phyloP scores from a whole-genome alignment of 2,888 invertebrate species.

The Miltochrista miniata region DNA sequence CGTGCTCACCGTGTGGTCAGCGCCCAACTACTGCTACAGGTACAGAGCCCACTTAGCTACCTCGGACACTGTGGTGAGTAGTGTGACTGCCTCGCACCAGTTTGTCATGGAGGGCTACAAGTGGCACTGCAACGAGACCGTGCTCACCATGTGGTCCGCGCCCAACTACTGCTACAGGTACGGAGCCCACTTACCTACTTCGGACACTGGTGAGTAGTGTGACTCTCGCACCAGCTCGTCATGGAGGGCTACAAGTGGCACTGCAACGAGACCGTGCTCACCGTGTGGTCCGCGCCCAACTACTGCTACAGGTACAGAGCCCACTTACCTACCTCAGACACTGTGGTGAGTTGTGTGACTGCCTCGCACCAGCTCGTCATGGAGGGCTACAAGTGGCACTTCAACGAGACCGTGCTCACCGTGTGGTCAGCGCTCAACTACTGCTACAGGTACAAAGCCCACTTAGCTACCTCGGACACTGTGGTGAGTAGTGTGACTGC shows the following conservation, averaged over 20 bases:
- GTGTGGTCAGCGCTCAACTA: constrained; percentile 99
- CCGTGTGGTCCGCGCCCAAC: constrained; percentile 99
- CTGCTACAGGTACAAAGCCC: constrained; percentile 84
- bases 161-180: constrained; percentile 99
- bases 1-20: constrained; percentile 99
- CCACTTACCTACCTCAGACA: no score
- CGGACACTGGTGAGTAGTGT: no score
- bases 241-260: constrained; percentile 99
- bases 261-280: constrained; percentile 99
- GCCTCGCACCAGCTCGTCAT: constrained; percentile 99
- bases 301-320: constrained; percentile 90
- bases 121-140: constrained; percentile 99
- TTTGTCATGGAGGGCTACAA: constrained; percentile 99
- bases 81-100: no score
- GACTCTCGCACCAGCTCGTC: constrained; percentile 98
- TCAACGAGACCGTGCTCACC: constrained; percentile 99
- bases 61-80: no score
- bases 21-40: constrained; percentile 99
- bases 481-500: no score
- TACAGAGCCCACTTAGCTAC: no score
- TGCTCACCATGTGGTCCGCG: constrained; percentile 99
- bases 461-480: no score
- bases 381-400: constrained; percentile 99
- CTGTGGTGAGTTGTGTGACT: no score
- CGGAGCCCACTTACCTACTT: no score